Evolutionary conservation across 2,888 invertebrate genomes (phyloP).

Genomic region (Eristalis pertinax): DNA sequence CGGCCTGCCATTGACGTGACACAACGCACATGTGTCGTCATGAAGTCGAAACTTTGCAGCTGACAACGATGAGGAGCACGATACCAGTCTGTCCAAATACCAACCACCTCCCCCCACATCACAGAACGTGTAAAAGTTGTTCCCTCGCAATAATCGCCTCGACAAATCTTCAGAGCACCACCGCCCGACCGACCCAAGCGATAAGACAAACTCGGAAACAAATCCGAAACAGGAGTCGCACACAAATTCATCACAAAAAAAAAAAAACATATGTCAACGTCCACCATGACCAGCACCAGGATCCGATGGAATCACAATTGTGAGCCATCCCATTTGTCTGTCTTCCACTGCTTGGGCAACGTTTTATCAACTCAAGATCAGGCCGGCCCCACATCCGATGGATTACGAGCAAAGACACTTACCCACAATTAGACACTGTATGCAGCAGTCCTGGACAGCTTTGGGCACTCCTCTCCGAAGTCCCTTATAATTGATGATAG

Average conservation of each 20-base stretch:
- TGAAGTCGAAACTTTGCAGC: neutral
- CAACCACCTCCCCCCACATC: neutral
- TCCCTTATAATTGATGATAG: conserved; percentile 66
- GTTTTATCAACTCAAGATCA: conserved; percentile 55
- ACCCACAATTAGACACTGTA: conserved; percentile 63
- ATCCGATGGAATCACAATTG: conserved; percentile 1
- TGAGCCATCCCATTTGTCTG: conserved; percentile 13
- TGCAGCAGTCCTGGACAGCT: conserved; percentile 40
- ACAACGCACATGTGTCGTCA: neutral
- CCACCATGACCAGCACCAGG: conserved; percentile 10
- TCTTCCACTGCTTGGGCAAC: conserved; percentile 26
- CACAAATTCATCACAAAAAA: conserved; percentile 22
- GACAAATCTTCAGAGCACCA: neutral
- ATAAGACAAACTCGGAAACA: neutral
- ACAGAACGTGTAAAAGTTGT: neutral
- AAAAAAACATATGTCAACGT: conserved; percentile 52
- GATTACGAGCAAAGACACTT: conserved; percentile 65
- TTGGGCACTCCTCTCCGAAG: conserved; percentile 38
- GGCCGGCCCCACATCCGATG: conserved; percentile 33
- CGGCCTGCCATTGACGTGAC: neutral
- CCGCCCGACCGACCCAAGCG: neutral
- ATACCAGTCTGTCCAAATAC: neutral
- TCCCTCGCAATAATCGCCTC: neutral
- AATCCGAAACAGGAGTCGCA: conserved; percentile 8
- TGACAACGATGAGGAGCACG: neutral